Conservation (phyloP, 1,140 invertebrate genomes). For the Aphelinus atriplicis region DNA sequence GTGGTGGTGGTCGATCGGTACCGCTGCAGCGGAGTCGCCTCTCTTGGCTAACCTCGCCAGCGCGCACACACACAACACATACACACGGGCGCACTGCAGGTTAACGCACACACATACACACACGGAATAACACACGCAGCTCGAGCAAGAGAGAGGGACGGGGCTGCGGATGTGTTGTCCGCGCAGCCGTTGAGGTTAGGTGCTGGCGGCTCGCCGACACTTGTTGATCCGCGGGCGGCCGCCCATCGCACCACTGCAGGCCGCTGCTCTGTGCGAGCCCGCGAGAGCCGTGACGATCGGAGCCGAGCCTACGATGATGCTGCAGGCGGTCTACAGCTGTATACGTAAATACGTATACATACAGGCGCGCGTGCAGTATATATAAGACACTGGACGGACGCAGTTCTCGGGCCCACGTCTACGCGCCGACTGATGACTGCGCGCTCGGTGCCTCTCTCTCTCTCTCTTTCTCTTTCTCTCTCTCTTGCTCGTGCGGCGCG, state of each 20-base stretch:
- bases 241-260: no score
- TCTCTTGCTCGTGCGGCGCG: conserved; percentile 1
- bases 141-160: no score
- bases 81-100: not conserved
- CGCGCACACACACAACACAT: not conserved
- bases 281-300: no score
- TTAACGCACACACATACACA: not conserved
- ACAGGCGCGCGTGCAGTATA: not conserved
- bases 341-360: not conserved
- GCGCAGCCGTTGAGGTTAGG: conserved; percentile 24
- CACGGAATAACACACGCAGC: no score
- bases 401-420: not conserved
- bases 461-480: not conserved
- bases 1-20: not conserved
- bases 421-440: not conserved
- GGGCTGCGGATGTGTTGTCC: no score
- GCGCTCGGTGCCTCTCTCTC: no score
- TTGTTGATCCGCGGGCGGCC: conserved; percentile 50
- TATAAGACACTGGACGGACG: no score
- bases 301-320: no score
- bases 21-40: no score
- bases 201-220: conserved; percentile 39
- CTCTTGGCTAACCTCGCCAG: not conserved
- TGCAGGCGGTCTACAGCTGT: not conserved
- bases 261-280: no score